These are phyloP conservation scores for Xestia c-nigrum DNA, from an alignment of 2,888 invertebrate species.

Conservation along the genomic window DNA sequence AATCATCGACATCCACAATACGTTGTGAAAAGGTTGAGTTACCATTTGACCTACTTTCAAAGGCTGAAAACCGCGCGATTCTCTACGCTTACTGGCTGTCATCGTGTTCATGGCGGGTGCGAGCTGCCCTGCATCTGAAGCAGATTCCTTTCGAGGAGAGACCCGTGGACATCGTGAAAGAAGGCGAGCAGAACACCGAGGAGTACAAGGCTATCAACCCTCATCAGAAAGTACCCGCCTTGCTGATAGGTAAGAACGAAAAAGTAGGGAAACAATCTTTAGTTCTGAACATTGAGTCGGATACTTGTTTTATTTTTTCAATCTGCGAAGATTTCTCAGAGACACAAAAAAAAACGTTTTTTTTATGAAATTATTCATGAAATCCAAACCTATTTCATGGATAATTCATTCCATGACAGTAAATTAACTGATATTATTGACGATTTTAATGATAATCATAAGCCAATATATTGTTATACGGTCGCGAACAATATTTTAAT, in stretches of 20 bases:
- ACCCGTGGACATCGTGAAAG: slow-evolving; percentile 80
- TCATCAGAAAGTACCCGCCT: slow-evolving; percentile 85
- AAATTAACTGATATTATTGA: too few relatives aligned
- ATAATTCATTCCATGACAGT: too few relatives aligned
- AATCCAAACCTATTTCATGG: too few relatives aligned
- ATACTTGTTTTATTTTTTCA: not conserved
- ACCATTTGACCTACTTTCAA: slow-evolving; percentile 29
- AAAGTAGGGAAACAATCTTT: not conserved
- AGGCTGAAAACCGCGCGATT: slow-evolving; percentile 75
- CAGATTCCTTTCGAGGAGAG: slow-evolving; percentile 80
- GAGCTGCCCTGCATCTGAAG: slow-evolving; percentile 83
- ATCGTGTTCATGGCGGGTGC: slow-evolving; percentile 91
- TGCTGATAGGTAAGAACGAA: slow-evolving; percentile 74
- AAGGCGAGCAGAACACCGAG: slow-evolving; percentile 76
- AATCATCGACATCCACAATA: not conserved
- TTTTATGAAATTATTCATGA: too few relatives aligned
- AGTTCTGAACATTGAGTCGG: not conserved
- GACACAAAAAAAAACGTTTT: not conserved
- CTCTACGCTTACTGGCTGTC: slow-evolving; percentile 90
- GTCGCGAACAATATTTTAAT: too few relatives aligned
- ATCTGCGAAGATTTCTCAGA: not conserved
- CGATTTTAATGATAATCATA: too few relatives aligned
- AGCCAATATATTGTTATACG: too few relatives aligned
- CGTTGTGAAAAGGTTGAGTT: not conserved
- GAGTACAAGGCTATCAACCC: slow-evolving; percentile 83